Evolutionary conservation across 2,888 invertebrate species (phyloP).

Genomic region (Nomada lathburiana): DNA sequence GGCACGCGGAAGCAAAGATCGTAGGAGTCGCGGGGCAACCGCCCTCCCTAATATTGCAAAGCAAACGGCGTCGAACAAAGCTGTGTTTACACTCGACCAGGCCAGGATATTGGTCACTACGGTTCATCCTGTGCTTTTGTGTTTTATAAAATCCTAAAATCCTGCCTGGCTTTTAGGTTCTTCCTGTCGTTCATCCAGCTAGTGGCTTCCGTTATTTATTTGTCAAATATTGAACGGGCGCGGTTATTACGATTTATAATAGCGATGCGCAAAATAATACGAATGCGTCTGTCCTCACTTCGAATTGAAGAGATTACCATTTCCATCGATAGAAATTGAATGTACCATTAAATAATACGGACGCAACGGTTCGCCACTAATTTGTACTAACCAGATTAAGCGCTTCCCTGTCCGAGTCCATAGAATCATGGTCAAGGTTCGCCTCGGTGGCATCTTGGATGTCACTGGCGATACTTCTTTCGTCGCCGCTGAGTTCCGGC

Average conservation of each 20-base stretch:
- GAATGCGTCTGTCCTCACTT: not conserved
- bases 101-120: slow-evolving; percentile 81
- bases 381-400: slow-evolving; percentile 87
- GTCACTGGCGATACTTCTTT: slow-evolving; percentile 87
- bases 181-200: slow-evolving; percentile 54
- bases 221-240: slow-evolving; percentile 77
- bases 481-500: slow-evolving; percentile 87
- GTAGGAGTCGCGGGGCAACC: slow-evolving; percentile 45
- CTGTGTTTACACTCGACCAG: slow-evolving; percentile 78
- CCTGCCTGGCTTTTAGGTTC: slow-evolving; percentile 30
- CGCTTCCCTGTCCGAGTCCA: slow-evolving; percentile 88
- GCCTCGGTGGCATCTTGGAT: slow-evolving; percentile 85
- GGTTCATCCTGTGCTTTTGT: slow-evolving; percentile 76
- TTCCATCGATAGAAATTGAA: too few species aligned
- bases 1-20: slow-evolving; percentile 61
- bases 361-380: not conserved
- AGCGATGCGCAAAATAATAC: slow-evolving; percentile 38
- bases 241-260: slow-evolving; percentile 52
- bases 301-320: not conserved
- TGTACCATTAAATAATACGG: too few species aligned
- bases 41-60: slow-evolving; percentile 74
- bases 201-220: slow-evolving; percentile 75
- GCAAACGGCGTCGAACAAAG: slow-evolving; percentile 76
- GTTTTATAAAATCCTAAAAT: slow-evolving; percentile 74
- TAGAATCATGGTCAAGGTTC: slow-evolving; percentile 87